Evolutionary conservation across 1,140 invertebrate genomes (phyloP).

Genomic region (Caenorhabditis remanei): DNA sequence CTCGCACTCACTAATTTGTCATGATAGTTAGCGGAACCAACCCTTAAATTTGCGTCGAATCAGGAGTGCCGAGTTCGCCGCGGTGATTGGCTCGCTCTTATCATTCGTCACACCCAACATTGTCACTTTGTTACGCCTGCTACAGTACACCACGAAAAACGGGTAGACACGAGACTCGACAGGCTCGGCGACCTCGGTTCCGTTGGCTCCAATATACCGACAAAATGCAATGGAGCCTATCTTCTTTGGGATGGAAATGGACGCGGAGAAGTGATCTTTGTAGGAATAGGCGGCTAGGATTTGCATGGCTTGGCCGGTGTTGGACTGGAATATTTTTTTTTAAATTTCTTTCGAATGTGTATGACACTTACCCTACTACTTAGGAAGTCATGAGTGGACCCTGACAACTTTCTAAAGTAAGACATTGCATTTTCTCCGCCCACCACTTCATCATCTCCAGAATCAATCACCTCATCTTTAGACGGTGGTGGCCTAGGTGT

Average conservation of each 20-base stretch:
- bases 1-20: too few species aligned
- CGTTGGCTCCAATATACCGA: neutral
- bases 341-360: neutral
- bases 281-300: constrained; percentile 11
- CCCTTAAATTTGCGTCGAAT: constrained; percentile 30
- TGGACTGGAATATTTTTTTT: too few species aligned
- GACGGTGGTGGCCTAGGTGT: neutral
- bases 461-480: neutral
- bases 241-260: neutral
- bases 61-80: constrained; percentile 4
- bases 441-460: constrained; percentile 25
- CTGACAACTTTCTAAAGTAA: neutral
- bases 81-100: neutral
- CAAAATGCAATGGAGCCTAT: neutral
- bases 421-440: constrained; percentile 26
- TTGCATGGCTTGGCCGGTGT: neutral
- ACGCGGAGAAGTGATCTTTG: constrained; percentile 21
- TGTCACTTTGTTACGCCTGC: neutral
- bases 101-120: neutral
- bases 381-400: neutral
- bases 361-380: neutral
- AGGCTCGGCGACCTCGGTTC: neutral
- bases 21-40: neutral
- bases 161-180: constrained; percentile 8
- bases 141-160: constrained; percentile 19